Percentiles rank a stretch among this genome's conserved stretches.
Conservation (phyloP, 2,113 vertebrate species). For the Sceloporus undulatus region DNA sequence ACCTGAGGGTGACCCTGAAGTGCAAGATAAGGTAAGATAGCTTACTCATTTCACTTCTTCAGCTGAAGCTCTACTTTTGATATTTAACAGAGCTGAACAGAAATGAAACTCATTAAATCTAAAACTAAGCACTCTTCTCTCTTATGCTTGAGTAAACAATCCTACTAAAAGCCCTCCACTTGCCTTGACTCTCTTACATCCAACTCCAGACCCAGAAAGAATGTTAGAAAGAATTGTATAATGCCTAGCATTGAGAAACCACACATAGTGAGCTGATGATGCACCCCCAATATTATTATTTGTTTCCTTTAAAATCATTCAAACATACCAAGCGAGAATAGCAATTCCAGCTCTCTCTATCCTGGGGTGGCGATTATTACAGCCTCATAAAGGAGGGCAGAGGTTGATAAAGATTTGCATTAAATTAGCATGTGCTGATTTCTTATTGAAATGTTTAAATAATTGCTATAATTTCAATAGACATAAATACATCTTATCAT, state of each 20-base stretch:
- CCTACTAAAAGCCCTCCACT: slow-evolving; percentile 54
- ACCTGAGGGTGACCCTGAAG: slow-evolving; percentile 34
- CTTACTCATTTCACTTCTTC: slow-evolving; percentile 47
- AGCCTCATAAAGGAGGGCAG: too few species aligned
- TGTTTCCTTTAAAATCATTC: too few species aligned
- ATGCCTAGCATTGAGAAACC: not conserved
- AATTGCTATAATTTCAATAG: too few species aligned
- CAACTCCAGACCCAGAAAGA: not conserved
- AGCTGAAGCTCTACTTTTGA: slow-evolving; percentile 59
- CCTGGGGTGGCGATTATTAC: too few species aligned
- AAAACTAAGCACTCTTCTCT: slow-evolving; percentile 64
- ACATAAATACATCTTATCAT: too few species aligned
- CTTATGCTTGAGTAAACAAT: slow-evolving; percentile 72
- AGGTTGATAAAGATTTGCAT: too few species aligned
- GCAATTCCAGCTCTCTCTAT: too few species aligned
- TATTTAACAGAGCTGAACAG: slow-evolving; percentile 75
- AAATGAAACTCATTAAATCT: slow-evolving; percentile 50
- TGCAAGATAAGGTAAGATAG: slow-evolving; percentile 47
- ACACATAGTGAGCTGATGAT: too few species aligned
- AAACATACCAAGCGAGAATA: too few species aligned
- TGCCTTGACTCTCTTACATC: fast-evolving
- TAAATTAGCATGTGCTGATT: too few species aligned
- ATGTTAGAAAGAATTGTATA: not conserved
- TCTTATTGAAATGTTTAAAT: too few species aligned
- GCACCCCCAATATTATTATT: too few species aligned